Conservation (phyloP, 2,888 invertebrate genomes). For the Eudemis profundana region DNA sequence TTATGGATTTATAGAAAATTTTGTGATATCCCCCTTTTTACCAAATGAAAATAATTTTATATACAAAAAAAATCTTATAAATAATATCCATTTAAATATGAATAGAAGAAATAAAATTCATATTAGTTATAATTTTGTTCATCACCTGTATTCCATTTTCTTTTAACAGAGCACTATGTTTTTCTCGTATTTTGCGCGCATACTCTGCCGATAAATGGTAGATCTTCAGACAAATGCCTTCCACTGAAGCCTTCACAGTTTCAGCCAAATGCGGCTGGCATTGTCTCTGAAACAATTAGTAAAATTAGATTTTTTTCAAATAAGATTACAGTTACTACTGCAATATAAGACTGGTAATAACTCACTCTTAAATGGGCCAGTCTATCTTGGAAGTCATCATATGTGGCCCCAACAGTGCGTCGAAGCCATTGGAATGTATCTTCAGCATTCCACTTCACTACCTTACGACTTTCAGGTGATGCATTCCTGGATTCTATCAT, state of each 20-base stretch:
- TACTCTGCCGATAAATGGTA: slow-evolving; percentile 96
- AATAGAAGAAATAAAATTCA: background rate
- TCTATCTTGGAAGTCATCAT: slow-evolving; percentile 96
- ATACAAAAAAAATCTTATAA: too few species aligned
- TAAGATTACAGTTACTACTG: slow-evolving; percentile 16
- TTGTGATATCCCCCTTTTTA: too few species aligned
- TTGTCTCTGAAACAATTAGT: slow-evolving; percentile 86
- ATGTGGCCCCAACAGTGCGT: slow-evolving; percentile 96
- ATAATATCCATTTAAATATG: background rate
- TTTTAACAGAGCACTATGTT: slow-evolving; percentile 93
- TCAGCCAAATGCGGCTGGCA: slow-evolving; percentile 98
- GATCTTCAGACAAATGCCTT: slow-evolving; percentile 97
- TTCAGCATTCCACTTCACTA: slow-evolving; percentile 99
- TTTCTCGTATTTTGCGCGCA: slow-evolving; percentile 95
- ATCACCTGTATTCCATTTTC: slow-evolving; percentile 91
- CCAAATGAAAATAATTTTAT: too few species aligned
- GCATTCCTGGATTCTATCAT: slow-evolving; percentile 98
- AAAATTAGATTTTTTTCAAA: background rate
- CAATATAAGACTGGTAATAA: slow-evolving; percentile 47
- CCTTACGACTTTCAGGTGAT: slow-evolving; percentile 96
- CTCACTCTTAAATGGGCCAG: slow-evolving; percentile 92
- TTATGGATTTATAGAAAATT: too few species aligned
- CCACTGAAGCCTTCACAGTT: slow-evolving; percentile 97
- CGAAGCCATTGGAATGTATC: slow-evolving; percentile 98
- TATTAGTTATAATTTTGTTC: slow-evolving; percentile 6